phyloP scores from a whole-genome alignment of 1,140 invertebrate genomes.

The Drosophila saltans region DNA sequence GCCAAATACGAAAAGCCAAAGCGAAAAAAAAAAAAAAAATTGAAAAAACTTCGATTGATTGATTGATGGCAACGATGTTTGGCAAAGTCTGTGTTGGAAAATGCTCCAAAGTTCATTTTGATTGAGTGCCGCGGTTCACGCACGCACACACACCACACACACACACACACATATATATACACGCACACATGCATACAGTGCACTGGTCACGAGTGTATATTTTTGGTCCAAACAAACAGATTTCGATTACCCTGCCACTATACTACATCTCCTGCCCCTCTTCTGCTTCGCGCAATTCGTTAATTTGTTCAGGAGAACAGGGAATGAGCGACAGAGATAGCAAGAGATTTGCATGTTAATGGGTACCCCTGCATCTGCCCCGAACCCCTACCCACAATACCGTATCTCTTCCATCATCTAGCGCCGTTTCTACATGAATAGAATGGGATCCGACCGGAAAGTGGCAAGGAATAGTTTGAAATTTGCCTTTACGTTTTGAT shows the following conservation, averaged over 20 bases:
- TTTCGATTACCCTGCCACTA: conserved; percentile 32
- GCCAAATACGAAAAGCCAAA: conserved; percentile 41
- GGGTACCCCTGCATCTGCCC: background rate
- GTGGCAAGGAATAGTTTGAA: background rate
- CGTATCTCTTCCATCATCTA: no score
- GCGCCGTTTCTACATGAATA: background rate
- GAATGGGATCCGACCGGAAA: background rate
- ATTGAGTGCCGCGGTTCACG: conserved; percentile 36
- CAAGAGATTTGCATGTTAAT: conserved; percentile 57
- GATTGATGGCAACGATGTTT: background rate
- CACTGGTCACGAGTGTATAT: conserved; percentile 13
- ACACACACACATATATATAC: background rate
- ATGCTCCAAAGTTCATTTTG: conserved; percentile 44
- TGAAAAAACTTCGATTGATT: conserved; percentile 50
- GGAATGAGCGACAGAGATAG: background rate
- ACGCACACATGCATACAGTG: conserved; percentile 20
- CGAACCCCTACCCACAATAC: background rate
- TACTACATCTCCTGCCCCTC: conserved; percentile 14
- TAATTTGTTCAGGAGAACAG: conserved; percentile 40
- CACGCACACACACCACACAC: background rate
- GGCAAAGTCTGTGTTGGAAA: conserved; percentile 21
- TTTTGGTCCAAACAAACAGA: conserved; percentile 48
- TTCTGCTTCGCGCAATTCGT: conserved; percentile 36
- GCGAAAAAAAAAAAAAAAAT: conserved; percentile 25
- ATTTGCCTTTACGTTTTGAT: conserved; percentile 19